Base-by-base conservation (phyloP, 2,888 invertebrate species). In the Lepidonotus clava region DNA sequence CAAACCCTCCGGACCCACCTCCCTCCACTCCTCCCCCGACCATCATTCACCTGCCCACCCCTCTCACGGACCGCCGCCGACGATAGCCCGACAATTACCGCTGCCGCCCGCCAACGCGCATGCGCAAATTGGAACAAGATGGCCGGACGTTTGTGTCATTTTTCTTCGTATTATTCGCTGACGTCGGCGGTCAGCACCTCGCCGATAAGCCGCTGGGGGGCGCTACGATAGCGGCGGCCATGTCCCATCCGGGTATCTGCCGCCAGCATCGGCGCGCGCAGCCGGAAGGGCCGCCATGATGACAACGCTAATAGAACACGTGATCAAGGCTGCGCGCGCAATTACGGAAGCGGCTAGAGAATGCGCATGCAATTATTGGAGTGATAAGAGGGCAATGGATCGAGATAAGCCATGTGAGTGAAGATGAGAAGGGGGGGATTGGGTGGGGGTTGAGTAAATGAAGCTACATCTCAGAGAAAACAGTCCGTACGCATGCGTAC, bases 161-260 rank as follows among this genome's bases (percentile, higher is more conserved):
- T 76, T 76, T 76, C 76, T 76, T 76, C 76, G 76, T 76, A 76
- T 76, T 76, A 76, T 76, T 76, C 40, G 76, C 38, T 34, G 76
- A 76, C 76, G 38, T 40, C 38, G 40, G 76, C 76, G 40, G 38
- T 76, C 38, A 40, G 21, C 14, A 38, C n/a, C 21, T 21, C 18
- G n/a, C 34, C 24, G 76, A 76, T 76, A 76, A 76, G 61, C 61
- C 61, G 61, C 24, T 24, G 1, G 61, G 24, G 61, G 11, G 61
- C 61, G 61, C 61, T 8, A 32, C 14, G 61, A 61, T 61, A 61
- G 61, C 61, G 28, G 61, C n/a, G n/a, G 61, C 28, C n/a, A 18
- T n/a, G 21, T 18, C 24, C 28, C 21, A 11, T 61, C 24, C 61
- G 34, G 76, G 40, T 76, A 76, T 76, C 76, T 40, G 40, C 38